Conservation (phyloP, 2,797 vertebrate species). For the Galago senegalensis region DNA sequence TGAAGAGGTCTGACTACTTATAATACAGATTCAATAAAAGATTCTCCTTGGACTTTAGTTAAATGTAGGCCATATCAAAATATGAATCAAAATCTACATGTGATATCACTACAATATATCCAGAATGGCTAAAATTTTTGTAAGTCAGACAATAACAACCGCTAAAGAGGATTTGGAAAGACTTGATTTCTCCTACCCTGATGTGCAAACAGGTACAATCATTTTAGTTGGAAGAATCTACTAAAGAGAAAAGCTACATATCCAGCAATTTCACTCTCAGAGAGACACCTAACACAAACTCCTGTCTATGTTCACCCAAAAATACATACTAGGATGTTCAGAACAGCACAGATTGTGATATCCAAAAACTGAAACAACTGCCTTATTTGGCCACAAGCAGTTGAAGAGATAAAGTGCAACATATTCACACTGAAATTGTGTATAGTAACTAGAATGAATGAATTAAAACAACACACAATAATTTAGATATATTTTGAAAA, state of each 20-base stretch:
- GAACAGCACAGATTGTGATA: neutral
- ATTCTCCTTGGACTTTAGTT: neutral
- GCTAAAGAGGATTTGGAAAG: neutral
- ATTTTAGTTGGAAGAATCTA: neutral
- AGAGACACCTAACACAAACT: neutral
- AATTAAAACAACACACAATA: neutral
- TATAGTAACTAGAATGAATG: neutral
- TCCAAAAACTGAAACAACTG: slow-evolving; percentile 1
- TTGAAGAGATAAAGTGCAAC: neutral
- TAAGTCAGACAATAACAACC: neutral
- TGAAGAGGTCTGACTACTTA: neutral
- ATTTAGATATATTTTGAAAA: slow-evolving; percentile 45
- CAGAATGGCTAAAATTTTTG: neutral
- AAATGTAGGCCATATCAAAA: neutral
- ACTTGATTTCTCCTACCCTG: neutral
- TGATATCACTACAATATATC: neutral
- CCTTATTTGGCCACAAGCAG: neutral
- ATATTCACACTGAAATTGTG: neutral
- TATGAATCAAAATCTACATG: slow-evolving; percentile 10
- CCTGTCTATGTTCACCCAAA: neutral
- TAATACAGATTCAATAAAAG: slow-evolving; percentile 38
- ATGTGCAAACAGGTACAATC: neutral
- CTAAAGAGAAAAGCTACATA: neutral
- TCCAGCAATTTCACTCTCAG: neutral
- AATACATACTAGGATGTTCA: neutral